phyloP scores from a whole-genome alignment of 2,797 vertebrate species.

The Neopelma chrysocephalum region DNA sequence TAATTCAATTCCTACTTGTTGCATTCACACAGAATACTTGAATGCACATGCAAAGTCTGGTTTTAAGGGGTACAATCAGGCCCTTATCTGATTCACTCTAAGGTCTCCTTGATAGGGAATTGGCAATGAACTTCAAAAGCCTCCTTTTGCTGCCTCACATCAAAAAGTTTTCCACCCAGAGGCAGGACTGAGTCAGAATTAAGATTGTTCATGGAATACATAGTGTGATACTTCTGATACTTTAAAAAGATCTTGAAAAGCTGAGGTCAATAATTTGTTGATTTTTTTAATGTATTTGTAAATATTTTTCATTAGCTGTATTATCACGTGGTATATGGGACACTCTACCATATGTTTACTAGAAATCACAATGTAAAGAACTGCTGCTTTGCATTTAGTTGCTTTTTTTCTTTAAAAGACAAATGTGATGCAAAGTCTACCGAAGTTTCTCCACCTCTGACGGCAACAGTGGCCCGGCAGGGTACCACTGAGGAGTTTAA shows the following conservation, averaged over 20 bases:
- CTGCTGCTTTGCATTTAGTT: neutral
- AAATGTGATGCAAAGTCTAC: neutral
- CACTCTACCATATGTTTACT: neutral
- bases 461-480: neutral
- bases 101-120: neutral
- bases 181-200: neutral
- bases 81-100: slow-evolving; percentile 25
- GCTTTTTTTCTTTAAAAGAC: neutral
- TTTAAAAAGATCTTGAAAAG: neutral
- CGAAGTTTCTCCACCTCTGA: neutral
- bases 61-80: neutral
- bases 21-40: neutral
- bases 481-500: neutral
- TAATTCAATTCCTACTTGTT: neutral
- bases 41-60: neutral
- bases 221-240: neutral
- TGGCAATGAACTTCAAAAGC: slow-evolving; percentile 7
- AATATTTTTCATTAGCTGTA: neutral
- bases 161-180: neutral
- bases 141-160: neutral
- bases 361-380: neutral
- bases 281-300: neutral
- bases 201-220: neutral
- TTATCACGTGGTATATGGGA: neutral
- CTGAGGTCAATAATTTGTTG: neutral